These are phyloP conservation scores for Drosophila dives DNA, from an alignment of 2,888 invertebrate genomes.

Conservation along the genomic window DNA sequence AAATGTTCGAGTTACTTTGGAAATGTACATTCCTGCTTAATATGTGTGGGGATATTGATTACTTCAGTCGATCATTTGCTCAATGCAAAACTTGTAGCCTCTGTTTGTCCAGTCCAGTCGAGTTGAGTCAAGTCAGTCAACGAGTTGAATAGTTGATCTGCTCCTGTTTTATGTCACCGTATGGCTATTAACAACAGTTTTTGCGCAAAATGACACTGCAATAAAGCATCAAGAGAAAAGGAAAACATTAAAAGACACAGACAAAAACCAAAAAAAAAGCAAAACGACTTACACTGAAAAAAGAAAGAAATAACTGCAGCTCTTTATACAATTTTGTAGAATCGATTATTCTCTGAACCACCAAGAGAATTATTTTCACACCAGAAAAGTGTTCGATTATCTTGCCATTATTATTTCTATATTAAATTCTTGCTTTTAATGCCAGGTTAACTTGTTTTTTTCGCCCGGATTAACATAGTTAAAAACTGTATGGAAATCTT, in stretches of 20 bases:
- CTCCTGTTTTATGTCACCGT: slow-evolving; percentile 53
- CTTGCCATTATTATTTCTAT: background rate
- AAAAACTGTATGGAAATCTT: background rate
- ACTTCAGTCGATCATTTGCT: background rate
- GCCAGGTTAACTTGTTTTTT: background rate
- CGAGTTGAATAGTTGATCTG: background rate
- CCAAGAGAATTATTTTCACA: background rate
- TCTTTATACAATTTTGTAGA: background rate
- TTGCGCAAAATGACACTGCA: slow-evolving; percentile 77
- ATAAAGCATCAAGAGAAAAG: slow-evolving; percentile 60
- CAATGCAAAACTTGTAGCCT: background rate
- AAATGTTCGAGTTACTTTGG: background rate
- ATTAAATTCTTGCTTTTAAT: background rate
- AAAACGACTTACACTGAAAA: background rate
- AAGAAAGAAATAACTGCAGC: background rate
- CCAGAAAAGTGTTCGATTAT: background rate
- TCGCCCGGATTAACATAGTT: background rate
- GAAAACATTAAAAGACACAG: slow-evolving; percentile 64
- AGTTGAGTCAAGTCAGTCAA: background rate
- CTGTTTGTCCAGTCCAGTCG: background rate
- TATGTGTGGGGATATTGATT: background rate
- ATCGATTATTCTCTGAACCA: background rate
- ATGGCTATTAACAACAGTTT: slow-evolving; percentile 78
- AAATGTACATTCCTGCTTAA: background rate
- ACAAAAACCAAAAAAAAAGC: background rate